Evolutionary conservation across 2,888 invertebrate genomes (phyloP).

Genomic region (Metallyticus violacea): DNA sequence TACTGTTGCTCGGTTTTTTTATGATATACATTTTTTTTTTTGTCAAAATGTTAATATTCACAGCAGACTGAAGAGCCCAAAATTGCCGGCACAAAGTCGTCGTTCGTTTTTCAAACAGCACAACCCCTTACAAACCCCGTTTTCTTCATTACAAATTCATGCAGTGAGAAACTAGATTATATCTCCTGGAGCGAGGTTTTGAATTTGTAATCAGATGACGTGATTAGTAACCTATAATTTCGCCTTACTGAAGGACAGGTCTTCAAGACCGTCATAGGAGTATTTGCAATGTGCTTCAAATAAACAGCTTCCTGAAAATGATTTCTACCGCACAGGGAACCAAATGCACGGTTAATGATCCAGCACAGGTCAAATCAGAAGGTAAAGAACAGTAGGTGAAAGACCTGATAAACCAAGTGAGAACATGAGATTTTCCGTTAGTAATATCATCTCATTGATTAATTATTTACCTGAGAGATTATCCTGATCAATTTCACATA

Average conservation of each 20-base stretch:
- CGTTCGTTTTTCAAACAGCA: not conserved
- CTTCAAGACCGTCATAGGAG: not conserved
- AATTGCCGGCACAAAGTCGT: not conserved
- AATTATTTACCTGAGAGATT: not conserved
- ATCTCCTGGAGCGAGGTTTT: not conserved
- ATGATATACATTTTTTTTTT: not conserved
- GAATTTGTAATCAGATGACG: constrained; percentile 11
- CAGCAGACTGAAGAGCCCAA: not conserved
- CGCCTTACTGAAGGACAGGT: not conserved
- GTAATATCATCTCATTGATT: not conserved
- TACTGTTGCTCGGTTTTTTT: not conserved
- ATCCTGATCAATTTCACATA: too few species aligned
- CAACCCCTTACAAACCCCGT: not conserved
- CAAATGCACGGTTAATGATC: not conserved
- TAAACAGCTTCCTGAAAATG: not conserved
- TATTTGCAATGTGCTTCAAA: not conserved
- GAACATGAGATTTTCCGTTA: not conserved
- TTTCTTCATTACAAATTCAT: constrained; percentile 8
- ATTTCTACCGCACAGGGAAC: not conserved
- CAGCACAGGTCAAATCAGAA: not conserved
- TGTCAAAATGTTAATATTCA: not conserved
- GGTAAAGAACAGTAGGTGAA: not conserved
- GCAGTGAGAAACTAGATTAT: not conserved
- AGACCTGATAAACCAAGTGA: not conserved
- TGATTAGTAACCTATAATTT: constrained; percentile 16